Evolutionary conservation across 2,888 invertebrate genomes (phyloP).

Genomic region (Melieria omissa): DNA sequence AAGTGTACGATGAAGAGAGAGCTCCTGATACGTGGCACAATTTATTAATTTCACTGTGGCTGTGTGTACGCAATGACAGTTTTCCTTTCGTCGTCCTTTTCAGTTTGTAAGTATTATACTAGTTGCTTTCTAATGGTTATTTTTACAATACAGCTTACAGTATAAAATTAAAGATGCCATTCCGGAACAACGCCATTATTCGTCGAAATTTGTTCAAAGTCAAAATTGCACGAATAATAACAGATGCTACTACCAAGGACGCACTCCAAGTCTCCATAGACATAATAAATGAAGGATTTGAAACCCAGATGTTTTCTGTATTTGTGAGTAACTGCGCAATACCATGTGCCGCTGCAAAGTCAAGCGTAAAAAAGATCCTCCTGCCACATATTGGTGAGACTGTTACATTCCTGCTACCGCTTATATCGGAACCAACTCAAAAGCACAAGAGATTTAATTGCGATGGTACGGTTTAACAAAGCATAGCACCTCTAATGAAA

Average conservation of each 20-base stretch:
- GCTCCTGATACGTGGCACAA: too few relatives aligned
- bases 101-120: too few relatives aligned
- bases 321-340: conserved; percentile 52
- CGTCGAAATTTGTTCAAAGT: conserved; percentile 45
- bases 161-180: conserved; percentile 59
- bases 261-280: conserved; percentile 54
- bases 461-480: conserved; percentile 48
- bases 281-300: conserved; percentile 53
- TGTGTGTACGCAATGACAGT: too few relatives aligned
- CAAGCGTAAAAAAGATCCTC: conserved; percentile 49
- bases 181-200: conserved; percentile 53
- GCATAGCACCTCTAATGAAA: too few relatives aligned
- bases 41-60: too few relatives aligned
- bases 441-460: conserved; percentile 49
- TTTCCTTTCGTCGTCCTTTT: too few relatives aligned
- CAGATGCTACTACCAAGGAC: conserved; percentile 58
- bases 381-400: conserved; percentile 52
- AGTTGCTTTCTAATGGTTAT: too few relatives aligned
- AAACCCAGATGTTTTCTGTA: conserved; percentile 50
- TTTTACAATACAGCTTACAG: conserved; percentile 47
- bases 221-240: conserved; percentile 54
- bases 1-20: too few relatives aligned
- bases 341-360: conserved; percentile 43
- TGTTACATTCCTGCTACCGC: conserved; percentile 55
- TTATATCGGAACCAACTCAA: conserved; percentile 45